phyloP scores from a whole-genome alignment of 2,888 invertebrate genomes.

The Agrotis puta region DNA sequence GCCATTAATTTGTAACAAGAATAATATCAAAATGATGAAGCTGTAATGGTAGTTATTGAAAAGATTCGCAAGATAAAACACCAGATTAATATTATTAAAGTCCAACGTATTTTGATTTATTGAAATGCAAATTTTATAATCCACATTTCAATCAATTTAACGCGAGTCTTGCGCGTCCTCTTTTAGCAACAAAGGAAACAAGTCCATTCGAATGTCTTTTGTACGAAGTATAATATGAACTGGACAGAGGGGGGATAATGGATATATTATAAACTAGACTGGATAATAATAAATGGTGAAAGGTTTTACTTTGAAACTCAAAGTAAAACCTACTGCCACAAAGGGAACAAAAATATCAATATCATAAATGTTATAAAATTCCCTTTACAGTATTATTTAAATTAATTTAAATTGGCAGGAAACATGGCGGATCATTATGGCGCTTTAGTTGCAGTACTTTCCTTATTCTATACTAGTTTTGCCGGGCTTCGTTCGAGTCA shows the following conservation, averaged over 20 bases:
- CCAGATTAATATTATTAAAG: conserved; percentile 5
- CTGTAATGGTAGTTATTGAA: conserved; percentile 18
- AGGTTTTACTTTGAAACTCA: conserved; percentile 5
- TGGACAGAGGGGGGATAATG: neutral
- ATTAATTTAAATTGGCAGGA: neutral
- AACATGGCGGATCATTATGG: neutral
- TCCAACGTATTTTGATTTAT: conserved; percentile 4
- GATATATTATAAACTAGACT: conserved; percentile 8
- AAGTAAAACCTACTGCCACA: neutral
- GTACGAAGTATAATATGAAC: conserved; percentile 9
- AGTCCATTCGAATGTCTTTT: neutral
- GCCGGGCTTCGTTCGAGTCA: too few relatives aligned
- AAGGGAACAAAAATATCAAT: neutral
- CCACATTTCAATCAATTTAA: conserved; percentile 9
- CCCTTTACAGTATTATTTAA: neutral
- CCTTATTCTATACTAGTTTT: neutral
- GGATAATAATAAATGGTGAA: conserved; percentile 6
- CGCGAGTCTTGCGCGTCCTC: neutral
- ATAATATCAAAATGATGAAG: neutral
- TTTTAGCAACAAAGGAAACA: conserved; percentile 5
- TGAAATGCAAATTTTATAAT: conserved; percentile 25
- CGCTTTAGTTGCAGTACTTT: neutral
- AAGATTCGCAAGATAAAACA: conserved; percentile 8
- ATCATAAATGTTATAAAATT: neutral
- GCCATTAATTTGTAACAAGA: neutral